Base-by-base conservation (phyloP, 2,888 invertebrate genomes). In the Stenoptilia bipunctidactyla region DNA sequence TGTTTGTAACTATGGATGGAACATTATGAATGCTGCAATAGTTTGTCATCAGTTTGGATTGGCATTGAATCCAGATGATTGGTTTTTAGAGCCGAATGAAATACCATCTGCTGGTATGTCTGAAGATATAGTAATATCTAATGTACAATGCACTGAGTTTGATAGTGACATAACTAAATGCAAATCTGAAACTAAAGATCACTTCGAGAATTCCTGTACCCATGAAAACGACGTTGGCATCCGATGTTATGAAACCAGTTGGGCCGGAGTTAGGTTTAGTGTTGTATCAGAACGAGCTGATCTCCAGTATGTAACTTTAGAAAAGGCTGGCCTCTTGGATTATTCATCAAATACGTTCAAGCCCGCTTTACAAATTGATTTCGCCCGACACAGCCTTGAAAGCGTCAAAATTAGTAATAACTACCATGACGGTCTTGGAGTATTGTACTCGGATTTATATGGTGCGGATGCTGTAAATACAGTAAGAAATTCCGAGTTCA, bases 1-100 rank as follows among this genome's bases (percentile, higher is more conserved):
- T 0, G 94, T 99, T 1, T 99, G 99, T 65, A 94, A 94, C 72
- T 95, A 98, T 63, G 94, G 93, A 36, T 99, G 98, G 97, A 96
- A 92, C 35, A 90, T 94, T 13, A 85, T 90, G 34, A 92, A 96
- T 60, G 97, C 99, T 0, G 94, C 97, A 0, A 75, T 98, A 37
- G 96, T 94, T 1, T 99, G 99, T 59, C 93, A 97, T 69, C 98
- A 98, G 71, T 76, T 99, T 46, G 98, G 98, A 0, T 86, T 95
- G 45, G 93, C 93, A 0, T 86, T 97, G 12, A 97, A 98, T 69
- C 96, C 97, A 0, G 89, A 92, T 49, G 94, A 96, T 69, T 97
- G 97, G 95, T 89, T 89, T 47, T 79, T 96, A 51, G 92, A 94
- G 60, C 87, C 91, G 14, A 92, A 87, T 20, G 91, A 96, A 71